Conservation (phyloP, 2,888 invertebrate species). For the Ectemnius cavifrons region DNA sequence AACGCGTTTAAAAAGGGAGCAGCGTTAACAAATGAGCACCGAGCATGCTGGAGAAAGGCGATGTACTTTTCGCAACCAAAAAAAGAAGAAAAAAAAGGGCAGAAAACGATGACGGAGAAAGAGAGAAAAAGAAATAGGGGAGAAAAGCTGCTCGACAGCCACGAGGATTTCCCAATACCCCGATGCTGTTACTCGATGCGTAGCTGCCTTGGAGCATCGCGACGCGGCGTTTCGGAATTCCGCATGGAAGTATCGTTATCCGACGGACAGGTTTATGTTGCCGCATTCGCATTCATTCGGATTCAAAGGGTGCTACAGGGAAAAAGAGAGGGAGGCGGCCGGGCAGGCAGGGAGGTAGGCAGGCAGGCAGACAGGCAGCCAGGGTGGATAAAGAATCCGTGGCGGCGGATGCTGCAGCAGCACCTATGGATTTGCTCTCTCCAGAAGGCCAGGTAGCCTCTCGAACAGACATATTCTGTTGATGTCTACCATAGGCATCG, state of each 20-base stretch:
- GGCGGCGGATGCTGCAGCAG: background rate
- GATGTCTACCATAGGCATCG: background rate
- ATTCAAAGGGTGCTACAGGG: background rate
- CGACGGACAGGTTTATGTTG: slow-evolving; percentile 20
- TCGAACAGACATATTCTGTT: background rate
- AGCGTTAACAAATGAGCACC: background rate
- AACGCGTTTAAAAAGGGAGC: background rate
- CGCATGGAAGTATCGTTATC: slow-evolving; percentile 15
- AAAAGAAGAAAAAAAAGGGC: too few relatives aligned
- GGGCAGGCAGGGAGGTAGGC: background rate
- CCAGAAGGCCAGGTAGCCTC: background rate
- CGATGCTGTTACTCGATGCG: background rate
- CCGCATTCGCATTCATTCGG: slow-evolving; percentile 26
- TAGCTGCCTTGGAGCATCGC: background rate
- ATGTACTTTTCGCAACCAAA: background rate
- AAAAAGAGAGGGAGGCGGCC: background rate
- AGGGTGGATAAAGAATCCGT: slow-evolving; percentile 6
- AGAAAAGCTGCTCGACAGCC: background rate
- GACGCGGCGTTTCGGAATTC: slow-evolving; percentile 9
- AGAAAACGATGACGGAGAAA: background rate
- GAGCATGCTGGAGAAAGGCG: background rate
- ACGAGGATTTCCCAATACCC: background rate
- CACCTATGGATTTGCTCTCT: background rate
- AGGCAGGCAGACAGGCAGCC: background rate
- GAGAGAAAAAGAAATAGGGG: background rate